A percentile compares a stretch with the other conserved stretches of the same genome.
phyloP scores from a whole-genome alignment of 2,888 invertebrate species.

The Hyles lineata region DNA sequence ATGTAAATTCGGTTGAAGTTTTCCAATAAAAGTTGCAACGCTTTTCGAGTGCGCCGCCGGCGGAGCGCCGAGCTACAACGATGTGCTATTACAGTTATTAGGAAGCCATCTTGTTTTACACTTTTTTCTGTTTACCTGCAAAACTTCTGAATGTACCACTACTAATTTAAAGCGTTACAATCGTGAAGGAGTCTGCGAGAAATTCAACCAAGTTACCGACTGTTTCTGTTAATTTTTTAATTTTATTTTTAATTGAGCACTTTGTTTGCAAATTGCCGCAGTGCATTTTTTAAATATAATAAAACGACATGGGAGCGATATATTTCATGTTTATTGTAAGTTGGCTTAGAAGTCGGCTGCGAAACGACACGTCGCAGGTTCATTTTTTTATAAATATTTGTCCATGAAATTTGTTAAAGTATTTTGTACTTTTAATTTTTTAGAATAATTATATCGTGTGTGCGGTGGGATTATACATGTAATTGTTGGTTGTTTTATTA shows the following conservation, averaged over 20 bases:
- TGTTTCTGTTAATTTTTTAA: slow-evolving; percentile 15
- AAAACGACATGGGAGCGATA: too few relatives aligned
- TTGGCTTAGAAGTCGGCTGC: too few relatives aligned
- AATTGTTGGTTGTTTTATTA: too few relatives aligned
- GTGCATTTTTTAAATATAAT: too few relatives aligned
- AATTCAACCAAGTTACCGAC: slow-evolving; percentile 2
- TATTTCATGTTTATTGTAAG: too few relatives aligned
- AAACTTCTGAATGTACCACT: slow-evolving; percentile 30
- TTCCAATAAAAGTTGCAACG: slow-evolving; percentile 80
- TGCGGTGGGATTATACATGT: too few relatives aligned
- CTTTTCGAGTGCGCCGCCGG: slow-evolving; percentile 56
- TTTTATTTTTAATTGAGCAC: not conserved
- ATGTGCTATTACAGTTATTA: slow-evolving; percentile 35
- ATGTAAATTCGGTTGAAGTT: slow-evolving; percentile 80
- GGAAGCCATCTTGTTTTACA: slow-evolving; percentile 17
- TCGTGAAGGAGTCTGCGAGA: slow-evolving; percentile 7
- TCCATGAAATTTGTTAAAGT: too few relatives aligned
- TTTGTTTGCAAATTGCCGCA: not conserved
- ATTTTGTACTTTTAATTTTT: too few relatives aligned
- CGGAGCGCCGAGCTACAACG: slow-evolving; percentile 44
- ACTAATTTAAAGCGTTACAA: slow-evolving; percentile 37
- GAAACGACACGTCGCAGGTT: too few relatives aligned
- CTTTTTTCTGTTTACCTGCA: slow-evolving; percentile 9
- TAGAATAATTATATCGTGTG: too few relatives aligned
- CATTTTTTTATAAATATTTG: too few relatives aligned